phyloP scores from a whole-genome alignment of 2,113 vertebrate species.

The Chaetodon trifascialis region DNA sequence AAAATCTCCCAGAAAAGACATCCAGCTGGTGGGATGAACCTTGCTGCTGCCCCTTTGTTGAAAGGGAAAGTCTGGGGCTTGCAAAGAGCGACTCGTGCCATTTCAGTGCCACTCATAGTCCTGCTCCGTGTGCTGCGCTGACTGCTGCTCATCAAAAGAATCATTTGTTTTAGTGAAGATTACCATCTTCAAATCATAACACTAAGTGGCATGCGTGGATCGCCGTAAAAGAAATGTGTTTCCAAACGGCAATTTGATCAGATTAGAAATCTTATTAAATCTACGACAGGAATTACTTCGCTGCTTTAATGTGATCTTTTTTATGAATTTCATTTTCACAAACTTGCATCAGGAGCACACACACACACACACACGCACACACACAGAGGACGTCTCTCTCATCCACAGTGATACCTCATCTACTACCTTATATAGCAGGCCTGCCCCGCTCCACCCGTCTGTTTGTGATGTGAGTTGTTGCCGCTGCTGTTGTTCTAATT shows the following conservation, averaged over 20 bases:
- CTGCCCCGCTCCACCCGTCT: conserved; percentile 33
- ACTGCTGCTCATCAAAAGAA: conserved; percentile 4
- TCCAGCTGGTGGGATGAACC: not conserved
- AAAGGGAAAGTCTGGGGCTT: not conserved
- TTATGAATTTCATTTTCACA: conserved; percentile 45
- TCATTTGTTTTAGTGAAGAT: conserved; percentile 20
- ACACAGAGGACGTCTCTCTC: not conserved
- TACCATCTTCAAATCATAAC: conserved; percentile 16
- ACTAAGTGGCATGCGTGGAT: not conserved
- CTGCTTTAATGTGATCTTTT: conserved; percentile 43
- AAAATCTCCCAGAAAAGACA: not conserved
- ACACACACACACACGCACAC: not conserved
- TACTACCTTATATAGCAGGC: conserved; percentile 34
- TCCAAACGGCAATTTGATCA: conserved; percentile 45
- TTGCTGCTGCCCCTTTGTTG: not conserved
- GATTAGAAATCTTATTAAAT: conserved; percentile 38
- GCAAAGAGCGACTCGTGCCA: not conserved
- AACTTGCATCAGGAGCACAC: conserved; percentile 35
- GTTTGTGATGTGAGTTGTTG: conserved; percentile 44
- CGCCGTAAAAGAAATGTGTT: conserved; percentile 18
- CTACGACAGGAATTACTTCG: conserved; percentile 22
- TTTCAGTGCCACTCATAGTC: not conserved
- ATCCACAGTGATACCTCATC: conserved; percentile 27
- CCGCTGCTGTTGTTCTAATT: conserved; percentile 63
- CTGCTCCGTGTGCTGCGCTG: not conserved